Conservation (phyloP, 2,797 vertebrate species). For the Telmatherina bonti region DNA sequence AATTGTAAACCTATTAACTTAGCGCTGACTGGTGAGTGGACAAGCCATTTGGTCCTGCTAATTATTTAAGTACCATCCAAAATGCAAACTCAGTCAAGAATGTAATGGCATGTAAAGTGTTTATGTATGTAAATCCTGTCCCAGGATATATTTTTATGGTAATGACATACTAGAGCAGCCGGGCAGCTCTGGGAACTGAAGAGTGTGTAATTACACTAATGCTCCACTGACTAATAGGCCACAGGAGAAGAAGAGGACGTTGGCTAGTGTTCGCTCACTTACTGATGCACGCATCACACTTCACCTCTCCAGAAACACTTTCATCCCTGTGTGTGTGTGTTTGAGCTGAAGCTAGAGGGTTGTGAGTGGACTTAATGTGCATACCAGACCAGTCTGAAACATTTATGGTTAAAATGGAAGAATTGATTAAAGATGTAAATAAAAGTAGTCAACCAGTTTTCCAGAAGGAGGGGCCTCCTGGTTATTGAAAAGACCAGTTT, state of each 20-base stretch:
- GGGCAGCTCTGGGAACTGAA: conserved; percentile 68
- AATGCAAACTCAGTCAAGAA: conserved; percentile 72
- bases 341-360: no score
- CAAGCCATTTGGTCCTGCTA: conserved; percentile 42
- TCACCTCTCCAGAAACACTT: conserved; percentile 8
- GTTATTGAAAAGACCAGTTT: no score
- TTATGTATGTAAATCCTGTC: conserved; percentile 80
- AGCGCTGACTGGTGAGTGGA: conserved; percentile 48
- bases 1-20: conserved; percentile 39
- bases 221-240: conserved; percentile 76
- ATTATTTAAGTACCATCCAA: conserved; percentile 64
- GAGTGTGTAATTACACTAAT: conserved; percentile 82
- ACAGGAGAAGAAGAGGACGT: conserved; percentile 66
- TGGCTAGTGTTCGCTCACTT: conserved; percentile 62
- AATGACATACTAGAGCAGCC: conserved; percentile 74
- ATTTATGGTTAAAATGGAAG: no score
- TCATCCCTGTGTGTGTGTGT: no score
- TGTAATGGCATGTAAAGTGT: conserved; percentile 73
- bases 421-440: no score
- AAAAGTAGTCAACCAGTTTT: no score
- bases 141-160: conserved; percentile 76
- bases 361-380: no score
- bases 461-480: no score
- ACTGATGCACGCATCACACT: conserved; percentile 49
- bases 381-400: no score